Conservation (phyloP, 2,113 vertebrate species). For the Guaruba guarouba region DNA sequence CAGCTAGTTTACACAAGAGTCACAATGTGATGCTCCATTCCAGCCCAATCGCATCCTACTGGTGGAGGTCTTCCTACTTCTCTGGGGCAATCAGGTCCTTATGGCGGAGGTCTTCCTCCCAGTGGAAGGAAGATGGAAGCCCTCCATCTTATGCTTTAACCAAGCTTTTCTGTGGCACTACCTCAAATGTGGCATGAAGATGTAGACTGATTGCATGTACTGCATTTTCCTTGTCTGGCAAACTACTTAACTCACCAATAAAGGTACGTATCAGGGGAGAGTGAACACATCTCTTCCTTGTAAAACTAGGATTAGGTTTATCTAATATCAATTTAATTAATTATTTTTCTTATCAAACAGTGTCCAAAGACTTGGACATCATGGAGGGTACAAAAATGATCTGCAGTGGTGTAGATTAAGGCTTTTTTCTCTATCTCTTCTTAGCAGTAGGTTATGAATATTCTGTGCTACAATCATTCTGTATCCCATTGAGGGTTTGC, state of each 20-base stretch:
- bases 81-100: not conserved
- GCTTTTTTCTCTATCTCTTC: not conserved
- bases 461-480: not conserved
- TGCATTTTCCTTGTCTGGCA: not conserved
- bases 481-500: not conserved
- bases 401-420: not conserved
- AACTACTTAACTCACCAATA: not conserved
- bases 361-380: not conserved
- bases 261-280: accelerated
- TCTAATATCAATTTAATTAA: not conserved
- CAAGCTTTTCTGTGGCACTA: not conserved
- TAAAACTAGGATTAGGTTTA: not conserved
- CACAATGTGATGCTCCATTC: not conserved
- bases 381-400: not conserved
- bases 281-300: not conserved
- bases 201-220: not conserved
- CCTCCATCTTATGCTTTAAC: not conserved
- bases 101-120: not conserved
- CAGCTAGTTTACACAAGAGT: not conserved
- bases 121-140: too few relatives aligned
- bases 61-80: not conserved
- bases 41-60: not conserved
- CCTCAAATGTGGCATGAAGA: too few relatives aligned
- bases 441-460: not conserved
- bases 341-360: not conserved